Percentiles rank a stretch among this genome's conserved stretches.
These are phyloP conservation scores for Meganola albula DNA, from an alignment of 2,888 invertebrate species.

Conservation along the genomic window DNA sequence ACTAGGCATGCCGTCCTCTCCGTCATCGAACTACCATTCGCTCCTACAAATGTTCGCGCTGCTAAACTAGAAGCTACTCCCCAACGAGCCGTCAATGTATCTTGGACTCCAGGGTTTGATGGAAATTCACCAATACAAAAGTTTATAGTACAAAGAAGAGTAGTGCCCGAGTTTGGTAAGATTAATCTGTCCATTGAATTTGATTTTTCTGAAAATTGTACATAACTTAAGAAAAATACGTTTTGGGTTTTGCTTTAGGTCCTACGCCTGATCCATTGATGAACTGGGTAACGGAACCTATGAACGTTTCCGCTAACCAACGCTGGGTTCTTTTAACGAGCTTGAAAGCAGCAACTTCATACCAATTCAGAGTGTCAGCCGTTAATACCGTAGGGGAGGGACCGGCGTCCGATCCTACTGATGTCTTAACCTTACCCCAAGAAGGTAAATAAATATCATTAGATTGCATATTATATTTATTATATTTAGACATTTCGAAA, in stretches of 20 bases:
- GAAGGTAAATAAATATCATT: constrained; percentile 91
- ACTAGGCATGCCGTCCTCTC: constrained; percentile 87
- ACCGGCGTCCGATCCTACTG: constrained; percentile 91
- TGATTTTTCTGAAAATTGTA: no score
- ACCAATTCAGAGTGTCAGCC: constrained; percentile 98
- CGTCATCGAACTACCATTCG: constrained; percentile 95
- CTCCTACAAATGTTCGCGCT: constrained; percentile 92
- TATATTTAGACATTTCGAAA: no score
- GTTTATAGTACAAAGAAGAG: constrained; percentile 93
- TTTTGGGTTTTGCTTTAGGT: constrained; percentile 72
- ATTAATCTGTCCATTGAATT: no score
- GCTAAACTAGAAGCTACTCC: constrained; percentile 80
- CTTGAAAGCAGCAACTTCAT: constrained; percentile 95
- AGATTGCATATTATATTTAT: no score
- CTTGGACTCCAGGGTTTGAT: constrained; percentile 97
- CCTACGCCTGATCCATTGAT: constrained; percentile 90
- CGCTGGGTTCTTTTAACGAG: constrained; percentile 89
- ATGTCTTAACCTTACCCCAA: constrained; percentile 94
- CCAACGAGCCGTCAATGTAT: constrained; percentile 90
- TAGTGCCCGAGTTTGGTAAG: constrained; percentile 91
- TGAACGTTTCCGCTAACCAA: constrained; percentile 88
- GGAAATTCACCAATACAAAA: constrained; percentile 97
- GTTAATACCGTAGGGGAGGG: constrained; percentile 98
- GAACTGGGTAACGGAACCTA: constrained; percentile 92
- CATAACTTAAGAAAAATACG: no score